phyloP scores from a whole-genome alignment of 2,797 vertebrate species.

The Gadopsis marmoratus region DNA sequence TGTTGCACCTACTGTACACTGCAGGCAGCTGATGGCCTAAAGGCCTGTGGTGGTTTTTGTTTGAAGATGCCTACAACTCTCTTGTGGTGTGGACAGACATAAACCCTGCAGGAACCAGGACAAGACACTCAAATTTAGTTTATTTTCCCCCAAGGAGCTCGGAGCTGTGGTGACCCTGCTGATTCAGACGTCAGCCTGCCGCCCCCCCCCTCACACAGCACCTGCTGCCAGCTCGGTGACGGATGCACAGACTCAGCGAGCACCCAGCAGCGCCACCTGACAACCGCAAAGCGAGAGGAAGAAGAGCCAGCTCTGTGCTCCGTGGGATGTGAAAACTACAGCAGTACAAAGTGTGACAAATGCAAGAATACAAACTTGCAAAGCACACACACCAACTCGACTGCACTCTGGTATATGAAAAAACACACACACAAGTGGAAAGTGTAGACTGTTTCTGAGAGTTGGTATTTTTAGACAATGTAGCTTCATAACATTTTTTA shows the following conservation, averaged over 20 bases:
- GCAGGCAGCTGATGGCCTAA: background rate
- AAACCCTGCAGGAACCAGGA: constrained; percentile 25
- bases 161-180: constrained; percentile 16
- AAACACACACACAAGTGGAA: constrained; percentile 27
- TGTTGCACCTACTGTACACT: background rate
- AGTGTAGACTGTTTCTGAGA: constrained; percentile 14
- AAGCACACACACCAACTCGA: background rate
- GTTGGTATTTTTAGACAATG: constrained; percentile 46
- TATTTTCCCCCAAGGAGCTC: constrained; percentile 4
- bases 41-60: background rate
- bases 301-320: constrained; percentile 31
- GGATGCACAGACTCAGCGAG: constrained; percentile 34
- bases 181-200: constrained; percentile 11
- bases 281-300: constrained; percentile 26
- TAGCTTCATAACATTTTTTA: background rate
- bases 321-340: constrained; percentile 44
- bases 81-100: constrained; percentile 12
- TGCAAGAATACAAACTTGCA: constrained; percentile 15
- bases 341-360: constrained; percentile 33
- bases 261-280: constrained; percentile 42
- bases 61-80: background rate
- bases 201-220: constrained; percentile 1
- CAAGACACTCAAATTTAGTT: background rate
- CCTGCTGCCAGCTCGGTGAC: constrained; percentile 28
- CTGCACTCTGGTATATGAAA: constrained; percentile 8